Evolutionary conservation across 2,888 invertebrate species (phyloP).

Genomic region (Gymnoscelis rufifasciata): DNA sequence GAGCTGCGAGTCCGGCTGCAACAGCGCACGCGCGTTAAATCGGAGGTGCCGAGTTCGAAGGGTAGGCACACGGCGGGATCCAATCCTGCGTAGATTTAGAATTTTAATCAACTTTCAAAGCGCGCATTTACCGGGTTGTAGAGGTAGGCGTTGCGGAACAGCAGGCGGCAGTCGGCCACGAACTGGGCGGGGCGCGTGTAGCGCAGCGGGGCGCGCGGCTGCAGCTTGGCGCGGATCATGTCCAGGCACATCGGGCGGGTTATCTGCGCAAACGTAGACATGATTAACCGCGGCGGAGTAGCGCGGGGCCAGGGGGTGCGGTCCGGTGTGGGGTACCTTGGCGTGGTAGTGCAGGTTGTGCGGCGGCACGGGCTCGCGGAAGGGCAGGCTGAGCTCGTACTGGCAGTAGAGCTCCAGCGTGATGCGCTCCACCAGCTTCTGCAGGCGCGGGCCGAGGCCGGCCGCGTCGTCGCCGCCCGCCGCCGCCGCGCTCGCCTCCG

Average conservation of each 20-base stretch:
- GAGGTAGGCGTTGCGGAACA: constrained; percentile 92
- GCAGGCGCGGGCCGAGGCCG: constrained; percentile 79
- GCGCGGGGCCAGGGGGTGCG: too few species aligned
- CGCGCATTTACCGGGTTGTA: constrained; percentile 85
- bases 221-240: constrained; percentile 88
- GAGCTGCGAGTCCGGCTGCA: constrained; percentile 86
- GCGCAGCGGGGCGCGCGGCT: constrained; percentile 84
- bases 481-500: constrained; percentile 72
- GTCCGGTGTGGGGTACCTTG: constrained; percentile 45
- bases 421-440: constrained; percentile 88
- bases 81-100: too few species aligned
- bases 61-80: too few species aligned
- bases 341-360: constrained; percentile 71
- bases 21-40: not conserved
- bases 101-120: too few species aligned
- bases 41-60: too few species aligned
- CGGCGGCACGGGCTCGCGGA: constrained; percentile 89
- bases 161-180: constrained; percentile 88
- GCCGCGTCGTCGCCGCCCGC: constrained; percentile 64
- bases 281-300: not conserved
- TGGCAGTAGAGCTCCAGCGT: constrained; percentile 95
- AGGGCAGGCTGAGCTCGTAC: constrained; percentile 91
- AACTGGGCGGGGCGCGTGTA: constrained; percentile 88
- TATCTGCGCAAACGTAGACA: constrained; percentile 64
- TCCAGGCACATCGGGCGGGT: constrained; percentile 91